Evolutionary conservation across 1,140 invertebrate genomes (phyloP), one percentile per base, ranked within the genome.

Genomic region (Neelides sp.): DNA sequence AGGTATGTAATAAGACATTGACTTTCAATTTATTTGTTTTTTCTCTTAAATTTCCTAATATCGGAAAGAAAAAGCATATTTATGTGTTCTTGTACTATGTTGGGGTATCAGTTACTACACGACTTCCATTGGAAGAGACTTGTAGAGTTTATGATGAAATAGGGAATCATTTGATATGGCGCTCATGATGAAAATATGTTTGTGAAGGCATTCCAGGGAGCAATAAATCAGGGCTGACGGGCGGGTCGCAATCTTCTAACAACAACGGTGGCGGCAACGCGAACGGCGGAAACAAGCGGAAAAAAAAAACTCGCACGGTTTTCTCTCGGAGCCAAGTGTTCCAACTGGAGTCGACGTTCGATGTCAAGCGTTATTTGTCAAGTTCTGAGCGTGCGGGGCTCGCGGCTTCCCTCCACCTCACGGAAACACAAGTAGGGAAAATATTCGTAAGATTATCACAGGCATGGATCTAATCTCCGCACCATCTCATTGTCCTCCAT

Each of bases 301-400:
- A 98, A 74, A 98, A 98, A 75, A 98, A 98, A 68, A 98, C 93
- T 0, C 71, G 94, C 43, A 98, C 94, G 0, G 94, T 98, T 1
- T 98, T 98, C 71, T 96, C 92, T 0, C 72, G 94, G 36, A 77
- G 71, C 63, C 78, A 78, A 61, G 62, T 98, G 0, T 98, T 95
- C 65, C 93, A 97, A 66, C 69, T 98, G 50, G 95, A 98, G 66
- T 92, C 88, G 3, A 98, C 91, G 0, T 98, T 98, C 68, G 93
- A 98, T 66, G 82, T 94, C 78, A 98, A 98, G 66, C 75, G 93
- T 8, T 98, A 98, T 66, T 73, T 98, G 20, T 96, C 90, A 50
- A 94, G 88, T 54, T 91, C 91, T 4, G 94, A 98, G 65, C 73
- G 95, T 10, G 90, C 93, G 0, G 89, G 88, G 0, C 71, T 98